Evolutionary conservation across 2,888 invertebrate species (phyloP).

Genomic region (Cephus spinipes): DNA sequence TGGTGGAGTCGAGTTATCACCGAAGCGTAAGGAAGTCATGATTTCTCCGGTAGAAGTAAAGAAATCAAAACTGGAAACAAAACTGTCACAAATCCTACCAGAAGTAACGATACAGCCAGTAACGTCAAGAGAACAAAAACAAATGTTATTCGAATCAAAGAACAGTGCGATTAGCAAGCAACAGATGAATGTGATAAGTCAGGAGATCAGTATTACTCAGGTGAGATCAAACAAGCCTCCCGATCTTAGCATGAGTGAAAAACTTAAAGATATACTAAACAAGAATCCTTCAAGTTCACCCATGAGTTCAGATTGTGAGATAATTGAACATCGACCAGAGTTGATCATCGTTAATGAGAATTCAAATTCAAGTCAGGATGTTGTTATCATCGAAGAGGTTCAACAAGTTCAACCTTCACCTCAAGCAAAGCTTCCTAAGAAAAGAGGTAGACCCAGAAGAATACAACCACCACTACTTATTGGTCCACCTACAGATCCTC

Average conservation of each 20-base stretch:
- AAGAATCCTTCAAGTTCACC: conserved; percentile 43
- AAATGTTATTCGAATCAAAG: conserved; percentile 45
- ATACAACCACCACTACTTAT: conserved; percentile 38
- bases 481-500: conserved; percentile 45
- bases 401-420: conserved; percentile 43
- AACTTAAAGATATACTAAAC: conserved; percentile 49
- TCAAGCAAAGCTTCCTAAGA: conserved; percentile 56
- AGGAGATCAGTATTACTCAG: conserved; percentile 63
- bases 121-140: conserved; percentile 38
- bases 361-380: conserved; percentile 64
- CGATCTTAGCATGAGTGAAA: conserved; percentile 50
- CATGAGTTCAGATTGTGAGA: conserved; percentile 57
- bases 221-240: conserved; percentile 40
- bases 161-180: conserved; percentile 48
- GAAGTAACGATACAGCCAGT: conserved; percentile 62
- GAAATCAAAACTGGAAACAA: conserved; percentile 56
- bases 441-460: conserved; percentile 60
- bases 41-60: conserved; percentile 58
- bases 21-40: conserved; percentile 58
- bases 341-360: conserved; percentile 64
- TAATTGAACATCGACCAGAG: conserved; percentile 62
- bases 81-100: conserved; percentile 57
- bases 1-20: conserved; percentile 32
- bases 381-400: conserved; percentile 65
- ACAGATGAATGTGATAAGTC: conserved; percentile 58